Base-by-base conservation (phyloP, 2,888 invertebrate species). In the Drosophila setosimentum region DNA sequence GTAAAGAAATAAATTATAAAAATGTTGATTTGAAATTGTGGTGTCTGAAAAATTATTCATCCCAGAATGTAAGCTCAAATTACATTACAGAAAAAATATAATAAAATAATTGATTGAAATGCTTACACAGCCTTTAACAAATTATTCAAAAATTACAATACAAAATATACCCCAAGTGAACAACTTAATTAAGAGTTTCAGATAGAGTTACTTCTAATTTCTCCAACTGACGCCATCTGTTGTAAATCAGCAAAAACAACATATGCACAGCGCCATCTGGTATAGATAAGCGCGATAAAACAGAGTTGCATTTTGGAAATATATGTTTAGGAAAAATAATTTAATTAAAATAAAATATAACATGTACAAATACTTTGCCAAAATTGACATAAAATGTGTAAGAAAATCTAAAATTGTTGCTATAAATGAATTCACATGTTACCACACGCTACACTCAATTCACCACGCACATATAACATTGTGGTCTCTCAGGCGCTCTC, bases 1-100 rank as follows among this genome's bases (percentile, higher is more conserved):
- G 62, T 49, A 45, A 64, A 40, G 7, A 40, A 78, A 70, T 80
- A 79, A 68, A 79, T 71, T 68, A 71, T 74, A 55, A 63, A 76
- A 59, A 71, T 78, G 78, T 78, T 78, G 68, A 53, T 75, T 71
- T 77, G 48, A 51, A 63, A 59, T 29, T 10, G 13, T 62, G 16
- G 6, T 40, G 45, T 40, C 3, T 6, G 2, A 24, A 16, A 32
- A 45, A 8, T 35, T 16, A 42, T 6, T 37, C 5, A 21, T 16
- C n/a, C 27, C 32, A 1, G 11, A 35, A 32, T 37, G 37, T 30
- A 27, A 24, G 8, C 18, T 21, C 7, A 40, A 49, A n/a, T 32
- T 24, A n/a, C n/a, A 55, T n/a, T 13, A 54, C 54, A 54, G 29
- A 42, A 3, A 21, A 50, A 16, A 21, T 29, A 7, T 16, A 18